Percentiles rank a stretch among this genome's conserved stretches.
phyloP scores from a whole-genome alignment of 1,140 invertebrate species.

The Chelonus insularis region DNA sequence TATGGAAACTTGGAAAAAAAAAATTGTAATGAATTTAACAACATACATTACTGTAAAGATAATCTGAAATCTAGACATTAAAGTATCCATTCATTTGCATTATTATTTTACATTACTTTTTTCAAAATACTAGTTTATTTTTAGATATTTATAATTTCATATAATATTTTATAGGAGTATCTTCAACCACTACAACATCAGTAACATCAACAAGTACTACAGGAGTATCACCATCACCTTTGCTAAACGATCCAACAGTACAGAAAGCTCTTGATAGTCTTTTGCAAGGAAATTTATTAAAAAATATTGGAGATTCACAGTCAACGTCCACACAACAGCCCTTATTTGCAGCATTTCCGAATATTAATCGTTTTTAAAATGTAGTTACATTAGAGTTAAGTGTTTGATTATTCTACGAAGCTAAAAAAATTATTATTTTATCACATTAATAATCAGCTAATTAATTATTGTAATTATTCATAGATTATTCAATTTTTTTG shows the following conservation, averaged over 20 bases:
- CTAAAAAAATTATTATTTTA: conserved; percentile 1
- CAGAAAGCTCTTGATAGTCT: conserved; percentile 77
- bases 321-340: conserved; percentile 41
- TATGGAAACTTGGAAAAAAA: no score
- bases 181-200: conserved; percentile 37
- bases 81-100: no score
- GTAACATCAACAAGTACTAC: conserved; percentile 37
- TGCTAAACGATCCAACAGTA: conserved; percentile 72
- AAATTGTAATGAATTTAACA: no score
- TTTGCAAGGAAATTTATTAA: conserved; percentile 67
- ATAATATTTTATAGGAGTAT: conserved; percentile 33
- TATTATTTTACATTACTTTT: no score
- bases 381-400: conserved; percentile 17
- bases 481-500: no score
- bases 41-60: no score
- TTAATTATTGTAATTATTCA: no score
- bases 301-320: conserved; percentile 58
- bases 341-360: conserved; percentile 56
- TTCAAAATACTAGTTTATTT: background rate
- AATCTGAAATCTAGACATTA: no score
- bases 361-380: conserved; percentile 52
- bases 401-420: background rate
- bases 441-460: no score
- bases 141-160: conserved; percentile 12
- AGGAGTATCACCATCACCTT: conserved; percentile 57